Conservation (phyloP, 2,888 invertebrate genomes). For the Epistrophella euchroma region DNA sequence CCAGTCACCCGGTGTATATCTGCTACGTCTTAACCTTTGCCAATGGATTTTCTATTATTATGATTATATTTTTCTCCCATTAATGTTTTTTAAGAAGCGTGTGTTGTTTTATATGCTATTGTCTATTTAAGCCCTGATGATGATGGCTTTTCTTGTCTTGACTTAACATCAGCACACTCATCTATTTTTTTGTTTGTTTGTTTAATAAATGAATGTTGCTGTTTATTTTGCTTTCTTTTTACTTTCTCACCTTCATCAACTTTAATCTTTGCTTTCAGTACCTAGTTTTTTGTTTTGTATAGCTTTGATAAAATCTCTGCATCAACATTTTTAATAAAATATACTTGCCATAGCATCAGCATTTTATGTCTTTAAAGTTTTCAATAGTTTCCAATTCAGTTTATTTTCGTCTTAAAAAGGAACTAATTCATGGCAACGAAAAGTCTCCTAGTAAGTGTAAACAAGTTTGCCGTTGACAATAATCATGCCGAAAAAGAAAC, state of each 20-base stretch:
- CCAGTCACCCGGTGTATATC: neutral
- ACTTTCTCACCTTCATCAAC: slow-evolving; percentile 68
- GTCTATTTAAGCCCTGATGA: slow-evolving; percentile 31
- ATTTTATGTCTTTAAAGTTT: neutral
- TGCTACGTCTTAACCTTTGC: slow-evolving; percentile 56
- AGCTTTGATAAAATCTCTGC: slow-evolving; percentile 13
- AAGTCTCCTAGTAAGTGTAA: slow-evolving; percentile 9
- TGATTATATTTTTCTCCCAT: slow-evolving; percentile 42
- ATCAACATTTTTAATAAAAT: slow-evolving; percentile 20
- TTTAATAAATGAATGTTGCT: slow-evolving; percentile 7
- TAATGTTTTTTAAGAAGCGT: slow-evolving; percentile 17
- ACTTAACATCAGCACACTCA: slow-evolving; percentile 28
- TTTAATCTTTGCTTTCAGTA: slow-evolving; percentile 9
- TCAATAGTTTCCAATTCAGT: neutral
- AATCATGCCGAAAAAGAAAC: slow-evolving; percentile 16
- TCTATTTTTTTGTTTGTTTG: slow-evolving; percentile 5
- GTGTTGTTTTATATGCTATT: slow-evolving; percentile 48
- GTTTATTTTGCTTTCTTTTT: slow-evolving; percentile 70
- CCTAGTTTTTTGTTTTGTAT: slow-evolving; percentile 14
- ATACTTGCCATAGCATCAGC: neutral
- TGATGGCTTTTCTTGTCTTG: neutral
- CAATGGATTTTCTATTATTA: slow-evolving; percentile 57
- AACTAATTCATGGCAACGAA: neutral
- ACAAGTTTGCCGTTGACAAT: slow-evolving; percentile 34
- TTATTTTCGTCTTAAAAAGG: slow-evolving; percentile 3